These are phyloP conservation scores for Dinomys branickii DNA, from an alignment of 2,113 vertebrate species.

Conservation along the genomic window DNA sequence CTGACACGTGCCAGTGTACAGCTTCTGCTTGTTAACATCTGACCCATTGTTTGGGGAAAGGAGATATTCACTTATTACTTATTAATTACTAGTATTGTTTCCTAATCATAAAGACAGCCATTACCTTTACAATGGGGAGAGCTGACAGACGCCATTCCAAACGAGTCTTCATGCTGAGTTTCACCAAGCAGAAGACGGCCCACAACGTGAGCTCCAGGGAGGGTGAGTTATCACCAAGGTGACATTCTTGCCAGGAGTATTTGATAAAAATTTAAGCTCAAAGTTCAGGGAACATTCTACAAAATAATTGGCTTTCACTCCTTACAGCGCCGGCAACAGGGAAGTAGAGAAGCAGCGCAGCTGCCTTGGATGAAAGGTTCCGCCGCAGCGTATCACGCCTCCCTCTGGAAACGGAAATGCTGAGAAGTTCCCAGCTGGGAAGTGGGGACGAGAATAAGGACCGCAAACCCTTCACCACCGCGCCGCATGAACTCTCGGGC, in stretches of 20 bases:
- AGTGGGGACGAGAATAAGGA: not conserved
- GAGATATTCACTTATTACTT: not conserved
- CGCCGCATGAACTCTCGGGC: rapidly evolving
- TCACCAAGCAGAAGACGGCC: not conserved
- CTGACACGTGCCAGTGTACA: not conserved
- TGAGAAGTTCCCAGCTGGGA: not conserved
- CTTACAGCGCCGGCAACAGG: not conserved
- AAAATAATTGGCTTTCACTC: not conserved
- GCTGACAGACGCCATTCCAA: not conserved
- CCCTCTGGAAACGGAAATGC: not conserved
- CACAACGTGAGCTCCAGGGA: not conserved
- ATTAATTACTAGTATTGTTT: not conserved
- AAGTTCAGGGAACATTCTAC: not conserved
- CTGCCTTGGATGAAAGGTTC: not conserved
- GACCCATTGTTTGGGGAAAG: not conserved
- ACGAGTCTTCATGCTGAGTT: not conserved
- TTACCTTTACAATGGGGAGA: not conserved
- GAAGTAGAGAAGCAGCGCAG: not conserved
- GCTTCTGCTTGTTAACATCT: not conserved
- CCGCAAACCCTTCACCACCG: too few relatives aligned
- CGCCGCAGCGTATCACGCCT: not conserved
- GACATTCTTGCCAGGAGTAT: not conserved
- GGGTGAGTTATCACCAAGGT: too few relatives aligned
- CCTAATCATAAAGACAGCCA: not conserved
- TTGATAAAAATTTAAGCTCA: not conserved